Base-by-base conservation (phyloP, 2,797 vertebrate genomes). In the Premnoplex brunnescens region DNA sequence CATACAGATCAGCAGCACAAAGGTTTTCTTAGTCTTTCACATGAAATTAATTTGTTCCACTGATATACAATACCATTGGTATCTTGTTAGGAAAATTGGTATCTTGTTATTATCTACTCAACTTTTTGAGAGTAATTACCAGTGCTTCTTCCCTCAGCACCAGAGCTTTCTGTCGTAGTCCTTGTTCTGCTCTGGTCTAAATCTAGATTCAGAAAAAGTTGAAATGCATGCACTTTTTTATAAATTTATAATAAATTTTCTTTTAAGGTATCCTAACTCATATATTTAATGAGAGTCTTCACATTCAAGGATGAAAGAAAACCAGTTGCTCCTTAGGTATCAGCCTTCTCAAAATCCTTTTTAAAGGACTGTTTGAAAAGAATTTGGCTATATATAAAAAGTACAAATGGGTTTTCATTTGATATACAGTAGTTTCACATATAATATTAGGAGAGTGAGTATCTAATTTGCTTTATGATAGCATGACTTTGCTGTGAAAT, bases 381-480 rank as follows among this genome's bases (percentile, higher is more conserved):
- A 89, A 77, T 36, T 41, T 2, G 64, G 7, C 83, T 89, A 30
- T 30, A 12, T 30, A 80, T 43, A 37, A 6, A 16, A 87, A 79
- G 20, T 66, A n/a, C 52, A 71, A 91, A 59, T 6, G n/a, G 85
- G 6, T 21, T 89, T 92, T 88, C 14, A 32, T 94, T 78, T 94
- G 14, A 30, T 77, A 71, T 22, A 13, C 9, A 2, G 11, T 69
- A 60, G 7, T 78, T 88, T 54, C 46, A 43, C 27, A 55, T 67
- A 71, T 3, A 52, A 4, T 85, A 83, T 88, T 52, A 76, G 24
- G 30, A 83, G 49, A 54, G 20, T 52, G 14, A 55, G 89, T 92
- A 39, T 88, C 68, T 67, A 59, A 77, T 64, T 85, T 5, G 37
- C 49, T 88, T 83, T 49, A 59, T 56, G 44, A 83, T 48, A 77